Evolutionary conservation across 2,797 vertebrate genomes (phyloP).

Genomic region (Nannoperca obscura): DNA sequence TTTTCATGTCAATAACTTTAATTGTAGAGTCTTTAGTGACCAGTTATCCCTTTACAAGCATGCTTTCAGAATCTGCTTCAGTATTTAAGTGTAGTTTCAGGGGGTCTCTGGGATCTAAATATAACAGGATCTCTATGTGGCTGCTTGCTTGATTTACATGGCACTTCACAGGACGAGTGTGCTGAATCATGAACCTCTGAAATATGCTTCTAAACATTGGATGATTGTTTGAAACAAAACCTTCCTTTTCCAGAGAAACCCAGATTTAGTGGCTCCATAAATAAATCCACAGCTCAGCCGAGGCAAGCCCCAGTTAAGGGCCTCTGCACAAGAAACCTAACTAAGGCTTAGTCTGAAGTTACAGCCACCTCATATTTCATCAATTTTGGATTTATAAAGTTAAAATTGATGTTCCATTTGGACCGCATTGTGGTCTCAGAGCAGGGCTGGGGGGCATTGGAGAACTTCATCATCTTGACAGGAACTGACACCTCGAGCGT

Average conservation of each 20-base stretch:
- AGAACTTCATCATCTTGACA: conserved; percentile 86
- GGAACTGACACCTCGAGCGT: conserved; percentile 79
- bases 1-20: not conserved
- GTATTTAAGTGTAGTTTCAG: not conserved
- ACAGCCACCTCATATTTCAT: conserved; percentile 75
- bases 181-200: conserved; percentile 29
- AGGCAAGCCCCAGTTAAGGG: conserved; percentile 61
- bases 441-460: conserved; percentile 60
- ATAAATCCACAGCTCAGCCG: conserved; percentile 58
- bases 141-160: not conserved
- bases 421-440: conserved; percentile 68
- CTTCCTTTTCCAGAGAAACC: conserved; percentile 32
- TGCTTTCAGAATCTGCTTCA: not conserved
- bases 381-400: conserved; percentile 79
- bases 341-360: conserved; percentile 64
- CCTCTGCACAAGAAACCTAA: conserved; percentile 56
- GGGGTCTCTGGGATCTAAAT: not conserved
- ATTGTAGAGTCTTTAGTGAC: not conserved
- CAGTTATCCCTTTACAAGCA: not conserved
- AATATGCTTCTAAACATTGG: conserved; percentile 35
- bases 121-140: not conserved
- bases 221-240: conserved; percentile 54
- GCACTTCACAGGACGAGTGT: not conserved
- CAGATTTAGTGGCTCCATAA: conserved; percentile 66
- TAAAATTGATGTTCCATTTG: conserved; percentile 78